A percentile compares a stretch with the other conserved stretches of the same genome.
Conservation (phyloP, 2,113 vertebrate genomes). For the Daboia siamensis region DNA sequence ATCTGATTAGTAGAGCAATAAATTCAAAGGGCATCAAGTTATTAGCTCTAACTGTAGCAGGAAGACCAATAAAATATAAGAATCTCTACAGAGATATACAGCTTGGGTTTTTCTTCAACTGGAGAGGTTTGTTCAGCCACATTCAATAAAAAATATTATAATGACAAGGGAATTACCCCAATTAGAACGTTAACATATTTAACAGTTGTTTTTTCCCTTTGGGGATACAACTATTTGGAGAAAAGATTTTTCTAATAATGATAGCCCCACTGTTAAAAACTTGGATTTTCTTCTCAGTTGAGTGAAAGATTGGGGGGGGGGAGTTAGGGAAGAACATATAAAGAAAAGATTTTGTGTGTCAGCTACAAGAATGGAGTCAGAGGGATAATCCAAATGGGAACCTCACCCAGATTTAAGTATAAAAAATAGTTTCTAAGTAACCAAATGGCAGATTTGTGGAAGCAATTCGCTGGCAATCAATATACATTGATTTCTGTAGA, state of each 20-base stretch:
- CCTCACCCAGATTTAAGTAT: conserved; percentile 15
- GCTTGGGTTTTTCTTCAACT: background rate
- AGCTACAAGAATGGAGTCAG: background rate
- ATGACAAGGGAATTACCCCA: background rate
- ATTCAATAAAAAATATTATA: background rate
- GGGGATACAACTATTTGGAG: background rate
- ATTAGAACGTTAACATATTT: background rate
- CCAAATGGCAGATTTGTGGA: conserved; percentile 33
- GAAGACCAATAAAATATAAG: conserved; percentile 29
- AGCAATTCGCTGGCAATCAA: conserved; percentile 48
- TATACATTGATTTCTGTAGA: conserved; percentile 15
- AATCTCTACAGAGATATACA: conserved; percentile 22
- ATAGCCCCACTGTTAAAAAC: background rate
- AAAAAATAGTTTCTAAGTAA: conserved; percentile 23
- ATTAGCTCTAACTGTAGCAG: conserved; percentile 29
- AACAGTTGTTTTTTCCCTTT: background rate
- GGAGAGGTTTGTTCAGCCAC: conserved; percentile 7
- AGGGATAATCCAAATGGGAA: background rate
- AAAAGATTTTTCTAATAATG: background rate
- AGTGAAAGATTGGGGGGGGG: background rate
- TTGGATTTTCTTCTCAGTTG: background rate
- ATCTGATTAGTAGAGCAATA: background rate
- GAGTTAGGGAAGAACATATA: background rate
- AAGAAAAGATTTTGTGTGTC: background rate
- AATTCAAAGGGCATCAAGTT: conserved; percentile 20